Evolutionary conservation across 2,797 vertebrate species (phyloP).

Genomic region (Paguma larvata): DNA sequence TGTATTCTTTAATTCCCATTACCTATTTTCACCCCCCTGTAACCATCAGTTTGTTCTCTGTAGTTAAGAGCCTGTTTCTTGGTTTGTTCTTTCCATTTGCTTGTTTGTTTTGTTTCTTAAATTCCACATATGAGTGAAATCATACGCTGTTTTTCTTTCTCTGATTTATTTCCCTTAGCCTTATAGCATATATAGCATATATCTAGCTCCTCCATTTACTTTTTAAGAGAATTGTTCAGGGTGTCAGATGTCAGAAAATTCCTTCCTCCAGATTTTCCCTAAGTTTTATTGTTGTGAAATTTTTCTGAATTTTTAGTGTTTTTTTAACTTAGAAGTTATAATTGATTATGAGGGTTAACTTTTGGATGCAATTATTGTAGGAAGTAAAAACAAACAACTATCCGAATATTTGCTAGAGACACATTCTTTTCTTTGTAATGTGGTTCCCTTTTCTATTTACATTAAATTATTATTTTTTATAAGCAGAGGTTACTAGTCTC

Average conservation of each 20-base stretch:
- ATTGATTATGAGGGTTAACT: background rate
- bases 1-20: background rate
- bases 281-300: background rate
- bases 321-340: background rate
- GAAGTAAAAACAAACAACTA: background rate
- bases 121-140: background rate
- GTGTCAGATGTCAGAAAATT: background rate
- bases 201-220: background rate
- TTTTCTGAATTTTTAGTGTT: constrained; percentile 14
- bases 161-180: background rate
- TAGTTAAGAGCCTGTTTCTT: background rate
- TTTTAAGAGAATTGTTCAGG: background rate
- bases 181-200: background rate
- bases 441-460: background rate
- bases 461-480: constrained; percentile 30
- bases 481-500: background rate
- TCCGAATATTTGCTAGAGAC: background rate
- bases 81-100: background rate
- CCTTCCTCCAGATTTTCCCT: background rate
- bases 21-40: background rate
- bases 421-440: background rate
- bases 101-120: background rate
- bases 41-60: background rate
- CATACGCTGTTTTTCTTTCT: background rate
- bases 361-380: constrained; percentile 20